Conservation (phyloP, 1,140 invertebrate species). For the Monochamus saltuarius region DNA sequence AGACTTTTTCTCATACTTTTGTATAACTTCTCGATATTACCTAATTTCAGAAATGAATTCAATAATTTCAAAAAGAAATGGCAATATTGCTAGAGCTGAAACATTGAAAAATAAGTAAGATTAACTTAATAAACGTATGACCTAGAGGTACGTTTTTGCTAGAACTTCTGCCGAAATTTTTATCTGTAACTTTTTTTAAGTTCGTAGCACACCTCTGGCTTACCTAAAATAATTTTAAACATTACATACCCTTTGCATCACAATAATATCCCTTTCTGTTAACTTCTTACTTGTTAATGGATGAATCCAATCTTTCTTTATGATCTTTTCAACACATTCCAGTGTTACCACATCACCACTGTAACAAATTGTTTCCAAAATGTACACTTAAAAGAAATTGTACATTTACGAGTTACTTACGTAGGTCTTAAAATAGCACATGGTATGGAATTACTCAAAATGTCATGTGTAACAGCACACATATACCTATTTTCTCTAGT, state of each 20-base stretch:
- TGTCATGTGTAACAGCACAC: conserved; percentile 96
- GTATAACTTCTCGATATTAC: too few species aligned
- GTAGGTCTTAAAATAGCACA: conserved; percentile 89
- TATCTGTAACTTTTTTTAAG: too few species aligned
- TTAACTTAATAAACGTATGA: too few species aligned
- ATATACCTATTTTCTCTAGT: conserved; percentile 89
- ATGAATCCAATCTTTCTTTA: conserved; percentile 97
- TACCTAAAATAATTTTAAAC: conserved; percentile 20
- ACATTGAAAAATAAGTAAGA: too few species aligned
- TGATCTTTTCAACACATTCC: conserved; percentile 95
- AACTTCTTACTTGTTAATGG: conserved; percentile 86
- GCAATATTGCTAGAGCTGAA: too few species aligned
- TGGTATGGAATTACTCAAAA: conserved; percentile 91
- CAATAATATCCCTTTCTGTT: conserved; percentile 92
- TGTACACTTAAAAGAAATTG: conserved; percentile 25
- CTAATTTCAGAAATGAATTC: too few species aligned
- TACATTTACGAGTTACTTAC: conserved; percentile 58
- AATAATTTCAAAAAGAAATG: too few species aligned
- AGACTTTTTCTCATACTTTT: too few species aligned
- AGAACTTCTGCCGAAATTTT: too few species aligned
- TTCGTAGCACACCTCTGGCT: too few species aligned
- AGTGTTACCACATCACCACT: conserved; percentile 95
- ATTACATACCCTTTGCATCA: conserved; percentile 74
- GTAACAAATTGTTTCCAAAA: conserved; percentile 37
- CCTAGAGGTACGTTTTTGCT: too few species aligned